These are phyloP conservation scores for Riptortus pedestris DNA, from an alignment of 1,140 invertebrate species.

Conservation along the genomic window DNA sequence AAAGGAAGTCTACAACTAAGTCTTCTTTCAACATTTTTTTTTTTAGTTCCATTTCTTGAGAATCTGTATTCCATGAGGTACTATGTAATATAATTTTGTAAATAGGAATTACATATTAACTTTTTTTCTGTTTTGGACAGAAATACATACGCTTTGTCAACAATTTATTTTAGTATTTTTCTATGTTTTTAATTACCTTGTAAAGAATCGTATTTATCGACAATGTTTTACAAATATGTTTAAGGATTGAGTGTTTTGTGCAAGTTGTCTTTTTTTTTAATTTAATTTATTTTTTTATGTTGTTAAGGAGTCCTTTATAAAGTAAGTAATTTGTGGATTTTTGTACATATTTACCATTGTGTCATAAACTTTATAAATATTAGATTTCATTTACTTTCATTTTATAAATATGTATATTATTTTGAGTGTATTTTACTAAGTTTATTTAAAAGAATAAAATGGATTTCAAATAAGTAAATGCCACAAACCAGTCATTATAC, in stretches of 20 bases:
- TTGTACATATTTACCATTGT: constrained; percentile 14
- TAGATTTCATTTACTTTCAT: too few relatives aligned
- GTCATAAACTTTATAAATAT: not conserved
- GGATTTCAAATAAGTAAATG: too few relatives aligned
- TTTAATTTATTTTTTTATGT: constrained; percentile 17
- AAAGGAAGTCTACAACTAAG: not conserved
- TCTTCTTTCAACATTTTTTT: not conserved
- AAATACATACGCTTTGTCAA: constrained; percentile 18
- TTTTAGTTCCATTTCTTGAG: not conserved
- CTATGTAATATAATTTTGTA: constrained; percentile 28
- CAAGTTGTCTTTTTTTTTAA: constrained; percentile 15
- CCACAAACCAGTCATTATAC: too few relatives aligned
- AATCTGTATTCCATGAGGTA: constrained; percentile 9
- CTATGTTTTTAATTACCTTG: constrained; percentile 19
- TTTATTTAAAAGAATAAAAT: too few relatives aligned
- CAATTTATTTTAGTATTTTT: constrained; percentile 20
- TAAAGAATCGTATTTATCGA: constrained; percentile 11
- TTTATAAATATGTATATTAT: constrained; percentile 13
- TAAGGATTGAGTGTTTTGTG: constrained; percentile 10
- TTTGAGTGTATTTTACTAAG: too few relatives aligned
- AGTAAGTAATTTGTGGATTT: constrained; percentile 9
- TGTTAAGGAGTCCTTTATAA: too few relatives aligned
- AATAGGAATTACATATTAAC: constrained; percentile 24
- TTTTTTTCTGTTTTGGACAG: constrained; percentile 22
- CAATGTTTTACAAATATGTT: not conserved